Evolutionary conservation across 2,888 invertebrate species (phyloP).

Genomic region (Cybosia mesomella): DNA sequence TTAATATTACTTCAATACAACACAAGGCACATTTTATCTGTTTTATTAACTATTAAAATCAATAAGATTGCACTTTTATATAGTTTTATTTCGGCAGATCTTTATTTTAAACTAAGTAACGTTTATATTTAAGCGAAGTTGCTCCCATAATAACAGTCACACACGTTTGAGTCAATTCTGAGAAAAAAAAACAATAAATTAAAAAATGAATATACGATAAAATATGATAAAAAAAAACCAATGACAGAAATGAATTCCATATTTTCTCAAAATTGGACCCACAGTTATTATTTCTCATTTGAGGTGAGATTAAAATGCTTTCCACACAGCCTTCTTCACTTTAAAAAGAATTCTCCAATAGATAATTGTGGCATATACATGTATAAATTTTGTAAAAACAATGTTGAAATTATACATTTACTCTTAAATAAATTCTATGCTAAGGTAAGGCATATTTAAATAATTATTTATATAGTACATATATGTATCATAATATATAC

Average conservation of each 20-base stretch:
- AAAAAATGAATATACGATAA: background rate
- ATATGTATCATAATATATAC: constrained; percentile 80
- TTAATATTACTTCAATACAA: constrained; percentile 75
- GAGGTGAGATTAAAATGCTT: constrained; percentile 77
- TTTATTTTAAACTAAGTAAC: constrained; percentile 63
- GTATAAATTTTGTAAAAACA: constrained; percentile 55
- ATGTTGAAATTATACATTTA: constrained; percentile 59
- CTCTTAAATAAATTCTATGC: constrained; percentile 57
- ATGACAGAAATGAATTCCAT: background rate
- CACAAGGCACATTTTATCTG: constrained; percentile 81
- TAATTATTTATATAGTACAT: constrained; percentile 80
- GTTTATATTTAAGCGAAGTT: constrained; percentile 54
- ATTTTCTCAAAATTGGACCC: constrained; percentile 20
- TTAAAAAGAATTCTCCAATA: constrained; percentile 58
- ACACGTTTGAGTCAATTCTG: constrained; percentile 45
- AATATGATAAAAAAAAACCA: background rate
- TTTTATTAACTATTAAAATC: constrained; percentile 63
- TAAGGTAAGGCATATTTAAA: constrained; percentile 81
- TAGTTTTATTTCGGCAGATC: constrained; percentile 77
- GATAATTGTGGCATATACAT: constrained; percentile 50
- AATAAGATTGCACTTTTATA: constrained; percentile 70
- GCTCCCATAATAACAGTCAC: constrained; percentile 59
- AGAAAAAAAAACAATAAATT: constrained; percentile 20
- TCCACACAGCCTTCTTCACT: constrained; percentile 79
- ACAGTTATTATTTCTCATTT: constrained; percentile 35